These are phyloP conservation scores for Barbus barbus DNA, from an alignment of 2,113 vertebrate species.

Conservation along the genomic window DNA sequence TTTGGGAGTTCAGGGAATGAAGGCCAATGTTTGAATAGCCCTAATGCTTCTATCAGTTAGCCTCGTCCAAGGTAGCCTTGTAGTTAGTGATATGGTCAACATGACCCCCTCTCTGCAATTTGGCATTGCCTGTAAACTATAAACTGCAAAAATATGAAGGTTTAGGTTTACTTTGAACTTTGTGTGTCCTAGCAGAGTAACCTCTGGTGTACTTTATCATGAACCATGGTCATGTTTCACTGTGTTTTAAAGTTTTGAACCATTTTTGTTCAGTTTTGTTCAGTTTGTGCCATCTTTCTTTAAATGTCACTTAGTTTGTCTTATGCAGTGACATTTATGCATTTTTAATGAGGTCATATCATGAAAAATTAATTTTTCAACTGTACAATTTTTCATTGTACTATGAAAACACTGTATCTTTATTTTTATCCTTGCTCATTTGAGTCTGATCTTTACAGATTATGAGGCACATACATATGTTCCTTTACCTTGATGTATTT, in stretches of 20 bases:
- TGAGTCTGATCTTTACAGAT: too few relatives aligned
- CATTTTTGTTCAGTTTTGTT: too few relatives aligned
- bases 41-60: not conserved
- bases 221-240: not conserved
- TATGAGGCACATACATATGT: too few relatives aligned
- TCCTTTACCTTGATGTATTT: too few relatives aligned
- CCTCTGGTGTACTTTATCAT: not conserved
- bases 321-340: too few relatives aligned
- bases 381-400: too few relatives aligned
- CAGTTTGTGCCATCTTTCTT: not conserved
- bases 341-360: too few relatives aligned
- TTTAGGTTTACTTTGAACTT: not conserved
- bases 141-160: not conserved
- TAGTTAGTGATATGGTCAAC: not conserved
- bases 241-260: not conserved
- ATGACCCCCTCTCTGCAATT: not conserved
- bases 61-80: not conserved
- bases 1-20: not conserved
- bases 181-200: not conserved
- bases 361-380: too few relatives aligned
- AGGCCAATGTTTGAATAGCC: too few relatives aligned
- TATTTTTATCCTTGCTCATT: too few relatives aligned
- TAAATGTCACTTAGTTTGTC: not conserved
- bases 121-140: not conserved
- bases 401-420: too few relatives aligned